These are phyloP conservation scores for Anoura caudifer DNA, from an alignment of 2,113 vertebrate genomes.

Conservation along the genomic window DNA sequence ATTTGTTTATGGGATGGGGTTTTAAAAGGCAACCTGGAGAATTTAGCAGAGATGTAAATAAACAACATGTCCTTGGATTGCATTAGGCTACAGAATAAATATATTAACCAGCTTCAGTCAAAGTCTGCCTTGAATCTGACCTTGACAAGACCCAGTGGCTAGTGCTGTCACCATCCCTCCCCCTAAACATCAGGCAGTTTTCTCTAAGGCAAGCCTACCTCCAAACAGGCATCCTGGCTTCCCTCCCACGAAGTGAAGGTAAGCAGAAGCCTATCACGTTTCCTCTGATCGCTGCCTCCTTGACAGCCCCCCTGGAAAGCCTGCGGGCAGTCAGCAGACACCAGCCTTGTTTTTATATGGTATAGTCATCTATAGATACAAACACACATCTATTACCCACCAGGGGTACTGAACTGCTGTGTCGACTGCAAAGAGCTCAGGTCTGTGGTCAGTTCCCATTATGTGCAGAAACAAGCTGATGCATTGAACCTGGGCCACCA, in stretches of 20 bases:
- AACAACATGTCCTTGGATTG: constrained; percentile 58
- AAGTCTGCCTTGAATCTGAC: constrained; percentile 57
- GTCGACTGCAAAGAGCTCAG: background rate
- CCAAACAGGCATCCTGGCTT: background rate
- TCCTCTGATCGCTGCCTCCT: background rate
- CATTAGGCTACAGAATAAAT: constrained; percentile 71
- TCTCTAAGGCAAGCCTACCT: background rate
- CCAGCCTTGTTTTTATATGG: background rate
- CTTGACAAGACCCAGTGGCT: constrained; percentile 63
- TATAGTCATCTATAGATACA: background rate
- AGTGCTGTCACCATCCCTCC: background rate
- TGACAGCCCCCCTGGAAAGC: background rate
- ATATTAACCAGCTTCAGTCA: constrained; percentile 59
- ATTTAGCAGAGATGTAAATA: constrained; percentile 75
- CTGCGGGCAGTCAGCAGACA: constrained; percentile 28
- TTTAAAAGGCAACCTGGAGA: constrained; percentile 75
- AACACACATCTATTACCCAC: background rate
- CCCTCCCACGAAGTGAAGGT: constrained; percentile 27
- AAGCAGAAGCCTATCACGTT: constrained; percentile 29
- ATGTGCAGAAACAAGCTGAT: background rate
- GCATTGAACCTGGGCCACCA: background rate
- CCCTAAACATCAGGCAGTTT: background rate
- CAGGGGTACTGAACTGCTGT: background rate
- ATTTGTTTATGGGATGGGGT: constrained; percentile 71
- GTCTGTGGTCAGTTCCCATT: background rate